A percentile compares a stretch with the other conserved stretches of the same genome.
phyloP scores from a whole-genome alignment of 2,797 vertebrate genomes.

The Hydrophis major region DNA sequence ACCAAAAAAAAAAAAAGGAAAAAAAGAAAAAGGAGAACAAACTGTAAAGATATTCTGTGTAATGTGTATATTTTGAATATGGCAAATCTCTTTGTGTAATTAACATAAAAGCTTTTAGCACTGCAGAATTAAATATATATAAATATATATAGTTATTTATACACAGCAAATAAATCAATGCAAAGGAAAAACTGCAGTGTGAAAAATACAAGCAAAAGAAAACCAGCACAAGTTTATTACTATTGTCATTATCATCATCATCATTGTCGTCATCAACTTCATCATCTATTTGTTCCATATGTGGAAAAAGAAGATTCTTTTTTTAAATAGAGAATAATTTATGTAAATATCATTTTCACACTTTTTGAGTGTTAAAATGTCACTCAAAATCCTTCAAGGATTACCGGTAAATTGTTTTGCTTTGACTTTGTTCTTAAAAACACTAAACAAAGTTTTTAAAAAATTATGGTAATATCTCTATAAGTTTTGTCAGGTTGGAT shows the following conservation, averaged over 20 bases:
- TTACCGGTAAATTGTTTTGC: background rate
- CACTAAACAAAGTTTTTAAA: background rate
- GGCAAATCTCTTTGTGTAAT: conserved; percentile 77
- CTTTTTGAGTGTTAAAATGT: background rate
- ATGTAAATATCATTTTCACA: conserved; percentile 6
- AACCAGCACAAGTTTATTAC: accelerated
- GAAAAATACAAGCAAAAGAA: background rate
- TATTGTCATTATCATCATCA: background rate
- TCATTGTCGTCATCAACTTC: background rate
- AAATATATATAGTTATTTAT: conserved; percentile 32
- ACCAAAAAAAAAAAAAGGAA: conserved; percentile 40
- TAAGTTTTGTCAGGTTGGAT: background rate
- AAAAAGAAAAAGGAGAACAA: background rate
- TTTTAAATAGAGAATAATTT: conserved; percentile 1
- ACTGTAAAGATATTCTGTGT: conserved; percentile 67
- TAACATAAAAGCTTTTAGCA: conserved; percentile 57
- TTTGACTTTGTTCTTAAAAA: background rate
- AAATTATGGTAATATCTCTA: background rate
- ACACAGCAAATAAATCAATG: conserved; percentile 34
- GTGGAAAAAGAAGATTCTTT: background rate
- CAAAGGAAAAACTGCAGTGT: background rate
- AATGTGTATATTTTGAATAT: conserved; percentile 87
- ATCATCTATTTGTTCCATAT: background rate
- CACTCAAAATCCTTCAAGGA: background rate
- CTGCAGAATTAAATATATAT: conserved; percentile 38